Conservation (phyloP, 1,140 invertebrate species). For the Palaemon carinicauda region DNA sequence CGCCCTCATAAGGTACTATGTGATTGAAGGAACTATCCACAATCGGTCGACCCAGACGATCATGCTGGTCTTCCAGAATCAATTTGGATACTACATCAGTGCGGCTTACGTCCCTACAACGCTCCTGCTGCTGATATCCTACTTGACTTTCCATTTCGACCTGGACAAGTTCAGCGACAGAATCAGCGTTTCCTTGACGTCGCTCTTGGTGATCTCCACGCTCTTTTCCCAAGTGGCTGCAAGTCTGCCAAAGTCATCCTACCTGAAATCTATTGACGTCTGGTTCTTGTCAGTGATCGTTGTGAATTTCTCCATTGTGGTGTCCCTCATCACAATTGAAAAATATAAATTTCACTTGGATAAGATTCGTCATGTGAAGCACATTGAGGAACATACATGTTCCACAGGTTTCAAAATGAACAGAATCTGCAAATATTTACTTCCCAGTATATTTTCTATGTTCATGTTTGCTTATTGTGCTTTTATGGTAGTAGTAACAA, state of each 20-base stretch:
- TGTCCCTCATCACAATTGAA: neutral
- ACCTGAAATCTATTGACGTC: slow-evolving; percentile 41
- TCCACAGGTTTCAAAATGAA: neutral
- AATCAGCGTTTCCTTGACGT: slow-evolving; percentile 23
- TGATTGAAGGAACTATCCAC: neutral
- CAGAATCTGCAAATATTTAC: neutral
- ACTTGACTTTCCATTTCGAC: neutral
- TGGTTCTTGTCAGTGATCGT: slow-evolving; percentile 38
- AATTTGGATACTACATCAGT: slow-evolving; percentile 36
- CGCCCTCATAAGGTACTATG: neutral
- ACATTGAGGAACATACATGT: neutral
- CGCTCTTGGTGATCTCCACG: slow-evolving; percentile 28
- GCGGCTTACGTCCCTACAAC: neutral
- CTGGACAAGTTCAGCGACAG: slow-evolving; percentile 18
- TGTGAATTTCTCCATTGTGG: neutral
- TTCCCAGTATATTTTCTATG: too few species aligned
- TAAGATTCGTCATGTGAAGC: neutral
- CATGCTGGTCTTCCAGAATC: neutral
- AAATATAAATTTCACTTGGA: neutral
- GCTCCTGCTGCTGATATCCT: slow-evolving; percentile 17
- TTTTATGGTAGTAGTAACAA: too few species aligned
- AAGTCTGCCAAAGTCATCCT: slow-evolving; percentile 25
- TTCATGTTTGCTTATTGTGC: too few species aligned
- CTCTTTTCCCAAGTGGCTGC: slow-evolving; percentile 31
- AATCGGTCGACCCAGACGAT: neutral